A percentile compares a stretch with the other conserved stretches of the same genome.
These are phyloP conservation scores for Camptogramma bilineatum DNA, from an alignment of 2,888 invertebrate genomes.

Conservation along the genomic window DNA sequence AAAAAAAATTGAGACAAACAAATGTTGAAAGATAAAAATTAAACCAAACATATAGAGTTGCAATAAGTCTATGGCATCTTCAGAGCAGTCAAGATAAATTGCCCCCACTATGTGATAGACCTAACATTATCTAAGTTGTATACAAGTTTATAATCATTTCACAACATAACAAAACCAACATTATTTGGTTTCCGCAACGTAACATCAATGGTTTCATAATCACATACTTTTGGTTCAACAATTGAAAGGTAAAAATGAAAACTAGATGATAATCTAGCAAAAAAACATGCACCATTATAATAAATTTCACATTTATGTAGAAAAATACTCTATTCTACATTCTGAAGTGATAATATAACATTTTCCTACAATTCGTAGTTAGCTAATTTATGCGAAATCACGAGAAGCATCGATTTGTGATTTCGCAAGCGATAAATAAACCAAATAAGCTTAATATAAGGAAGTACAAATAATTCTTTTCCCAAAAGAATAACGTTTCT, in stretches of 20 bases:
- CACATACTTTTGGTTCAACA: slow-evolving; percentile 63
- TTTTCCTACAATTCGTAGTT: slow-evolving; percentile 13
- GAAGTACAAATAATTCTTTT: slow-evolving; percentile 80
- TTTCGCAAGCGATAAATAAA: slow-evolving; percentile 24
- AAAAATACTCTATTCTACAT: slow-evolving; percentile 20
- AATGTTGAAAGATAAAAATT: neutral
- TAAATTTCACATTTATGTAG: slow-evolving; percentile 21
- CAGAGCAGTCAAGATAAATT: neutral
- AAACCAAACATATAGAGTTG: neutral
- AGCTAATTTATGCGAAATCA: slow-evolving; percentile 15
- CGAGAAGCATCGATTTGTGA: slow-evolving; percentile 12
- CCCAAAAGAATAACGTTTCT: slow-evolving; percentile 81
- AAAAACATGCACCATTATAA: slow-evolving; percentile 35
- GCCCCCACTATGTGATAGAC: slow-evolving; percentile 12
- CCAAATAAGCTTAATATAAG: slow-evolving; percentile 64
- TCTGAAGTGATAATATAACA: slow-evolving; percentile 9
- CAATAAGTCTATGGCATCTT: slow-evolving; percentile 1
- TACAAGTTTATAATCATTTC: slow-evolving; percentile 48
- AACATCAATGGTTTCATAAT: slow-evolving; percentile 82
- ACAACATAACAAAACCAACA: slow-evolving; percentile 71
- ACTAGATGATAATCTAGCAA: slow-evolving; percentile 27
- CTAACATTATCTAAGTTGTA: slow-evolving; percentile 36
- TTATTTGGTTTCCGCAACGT: slow-evolving; percentile 67
- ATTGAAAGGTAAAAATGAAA: slow-evolving; percentile 46
- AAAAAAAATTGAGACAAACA: neutral